Percentiles rank a stretch among this genome's conserved stretches.
Conservation (phyloP, 2,113 vertebrate species). For the Struthio camelus region DNA sequence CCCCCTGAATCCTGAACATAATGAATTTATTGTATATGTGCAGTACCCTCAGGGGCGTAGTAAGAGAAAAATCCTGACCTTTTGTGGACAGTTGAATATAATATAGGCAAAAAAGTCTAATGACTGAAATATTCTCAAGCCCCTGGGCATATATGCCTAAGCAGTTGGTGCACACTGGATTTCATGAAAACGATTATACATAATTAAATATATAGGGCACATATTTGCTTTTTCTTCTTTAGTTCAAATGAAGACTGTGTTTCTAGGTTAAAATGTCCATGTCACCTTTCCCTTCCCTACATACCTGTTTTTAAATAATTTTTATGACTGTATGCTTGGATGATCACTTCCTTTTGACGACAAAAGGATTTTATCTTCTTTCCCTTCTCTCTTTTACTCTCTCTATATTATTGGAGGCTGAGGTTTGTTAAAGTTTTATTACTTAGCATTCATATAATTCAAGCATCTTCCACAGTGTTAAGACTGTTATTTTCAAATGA, state of each 20-base stretch:
- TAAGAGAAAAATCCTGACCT: background rate
- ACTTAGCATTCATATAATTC: background rate
- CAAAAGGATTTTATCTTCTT: background rate
- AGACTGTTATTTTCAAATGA: background rate
- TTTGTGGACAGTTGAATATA: background rate
- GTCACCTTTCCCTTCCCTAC: background rate
- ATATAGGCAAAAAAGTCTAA: background rate
- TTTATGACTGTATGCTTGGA: background rate
- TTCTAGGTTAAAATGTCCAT: background rate
- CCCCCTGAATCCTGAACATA: background rate
- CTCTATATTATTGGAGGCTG: background rate
- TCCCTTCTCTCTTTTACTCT: background rate
- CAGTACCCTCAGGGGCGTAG: background rate
- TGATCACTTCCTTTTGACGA: background rate
- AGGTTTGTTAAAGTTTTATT: background rate
- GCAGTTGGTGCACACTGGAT: background rate
- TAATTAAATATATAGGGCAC: background rate
- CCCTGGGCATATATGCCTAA: background rate
- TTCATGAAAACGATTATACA: background rate
- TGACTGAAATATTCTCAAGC: background rate
- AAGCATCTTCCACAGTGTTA: background rate
- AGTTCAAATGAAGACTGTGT: background rate
- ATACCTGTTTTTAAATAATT: background rate
- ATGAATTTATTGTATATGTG: fast-evolving
- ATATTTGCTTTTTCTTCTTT: background rate